Conservation (phyloP, 2,888 invertebrate genomes). For the Pollenia angustigena region DNA sequence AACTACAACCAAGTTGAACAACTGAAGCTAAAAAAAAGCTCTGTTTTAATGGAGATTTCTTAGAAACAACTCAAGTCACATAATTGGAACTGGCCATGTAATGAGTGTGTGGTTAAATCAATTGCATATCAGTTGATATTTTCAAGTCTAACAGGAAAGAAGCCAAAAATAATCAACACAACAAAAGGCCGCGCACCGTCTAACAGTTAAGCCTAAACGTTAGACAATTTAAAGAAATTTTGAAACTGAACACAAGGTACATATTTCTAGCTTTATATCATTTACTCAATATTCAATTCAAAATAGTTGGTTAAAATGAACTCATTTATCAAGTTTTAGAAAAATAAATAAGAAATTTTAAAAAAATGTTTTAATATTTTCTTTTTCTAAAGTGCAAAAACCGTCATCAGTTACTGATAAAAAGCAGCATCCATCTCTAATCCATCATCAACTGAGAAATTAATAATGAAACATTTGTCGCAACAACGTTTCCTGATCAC, state of each 20-base stretch:
- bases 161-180: conserved; percentile 50
- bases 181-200: conserved; percentile 36
- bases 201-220: not conserved
- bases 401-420: conserved; percentile 3
- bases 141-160: conserved; percentile 72
- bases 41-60: conserved; percentile 52
- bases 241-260: conserved; percentile 26
- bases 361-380: conserved; percentile 15
- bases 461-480: conserved; percentile 43
- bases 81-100: conserved; percentile 59
- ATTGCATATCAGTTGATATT: conserved; percentile 64
- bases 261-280: not conserved
- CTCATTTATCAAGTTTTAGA: conserved; percentile 32
- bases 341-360: conserved; percentile 2
- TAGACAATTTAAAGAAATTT: conserved; percentile 12
- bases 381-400: conserved; percentile 2
- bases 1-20: conserved; percentile 18
- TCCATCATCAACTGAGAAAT: conserved; percentile 5
- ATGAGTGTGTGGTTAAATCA: conserved; percentile 46
- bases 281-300: not conserved
- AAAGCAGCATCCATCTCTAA: not conserved
- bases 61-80: conserved; percentile 1
- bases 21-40: conserved; percentile 60
- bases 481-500: conserved; percentile 67
- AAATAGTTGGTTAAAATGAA: not conserved